Conservation (phyloP, 2,113 vertebrate species). For the Sciurus niger region DNA sequence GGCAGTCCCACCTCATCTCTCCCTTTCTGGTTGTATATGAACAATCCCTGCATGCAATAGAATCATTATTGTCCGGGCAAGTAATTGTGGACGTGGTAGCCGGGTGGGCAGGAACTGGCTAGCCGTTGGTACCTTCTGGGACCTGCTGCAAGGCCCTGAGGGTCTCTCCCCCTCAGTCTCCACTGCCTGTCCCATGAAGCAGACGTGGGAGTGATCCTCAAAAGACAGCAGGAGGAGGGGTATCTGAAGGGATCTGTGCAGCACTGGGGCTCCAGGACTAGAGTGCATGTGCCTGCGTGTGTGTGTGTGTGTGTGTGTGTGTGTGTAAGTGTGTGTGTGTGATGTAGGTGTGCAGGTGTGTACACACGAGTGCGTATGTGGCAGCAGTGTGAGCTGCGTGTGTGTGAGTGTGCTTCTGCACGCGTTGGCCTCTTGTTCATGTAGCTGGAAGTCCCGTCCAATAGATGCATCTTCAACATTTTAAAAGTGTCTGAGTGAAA, state of each 20-base stretch:
- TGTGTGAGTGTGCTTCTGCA: too few species aligned
- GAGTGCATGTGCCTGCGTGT: too few species aligned
- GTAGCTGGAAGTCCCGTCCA: not conserved
- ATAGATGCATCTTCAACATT: not conserved
- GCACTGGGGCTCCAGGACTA: not conserved
- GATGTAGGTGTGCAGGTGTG: too few species aligned
- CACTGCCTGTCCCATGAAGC: accelerated
- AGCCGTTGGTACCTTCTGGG: too few species aligned
- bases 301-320: not conserved
- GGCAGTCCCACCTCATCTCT: not conserved
- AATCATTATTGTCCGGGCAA: accelerated
- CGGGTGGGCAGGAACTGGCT: accelerated
- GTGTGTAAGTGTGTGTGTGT: too few species aligned
- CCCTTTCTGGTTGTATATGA: not conserved
- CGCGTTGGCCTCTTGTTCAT: not conserved
- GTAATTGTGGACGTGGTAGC: accelerated
- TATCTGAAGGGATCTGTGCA: accelerated
- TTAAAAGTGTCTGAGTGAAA: not conserved
- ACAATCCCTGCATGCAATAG: accelerated
- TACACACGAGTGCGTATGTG: not conserved
- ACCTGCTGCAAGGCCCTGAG: not conserved
- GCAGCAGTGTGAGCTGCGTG: not conserved
- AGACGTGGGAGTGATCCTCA: accelerated
- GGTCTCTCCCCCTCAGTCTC: not conserved
- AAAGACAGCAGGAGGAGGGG: not conserved